These are phyloP conservation scores for Paelopatides confundens DNA, from an alignment of 53 echinoderm and acorn worm species.

Conservation along the genomic window DNA sequence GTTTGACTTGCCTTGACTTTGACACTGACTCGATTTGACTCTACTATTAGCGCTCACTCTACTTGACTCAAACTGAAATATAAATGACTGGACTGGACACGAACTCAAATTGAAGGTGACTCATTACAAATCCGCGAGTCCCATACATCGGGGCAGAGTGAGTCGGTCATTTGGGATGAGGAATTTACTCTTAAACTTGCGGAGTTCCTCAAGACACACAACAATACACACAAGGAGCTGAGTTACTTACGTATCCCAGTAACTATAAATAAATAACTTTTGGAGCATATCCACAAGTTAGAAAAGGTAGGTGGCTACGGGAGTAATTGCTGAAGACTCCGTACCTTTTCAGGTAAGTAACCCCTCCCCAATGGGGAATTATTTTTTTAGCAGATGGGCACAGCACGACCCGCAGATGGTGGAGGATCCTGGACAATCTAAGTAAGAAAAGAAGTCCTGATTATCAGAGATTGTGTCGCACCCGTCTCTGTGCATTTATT, in stretches of 20 bases:
- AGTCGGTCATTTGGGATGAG: not conserved
- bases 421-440: conserved; percentile 29
- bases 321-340: conserved; percentile 7
- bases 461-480: conserved; percentile 49
- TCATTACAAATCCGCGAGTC: too few relatives aligned
- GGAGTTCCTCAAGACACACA: not conserved
- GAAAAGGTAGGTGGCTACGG: not conserved
- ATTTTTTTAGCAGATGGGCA: not conserved
- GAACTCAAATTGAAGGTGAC: too few relatives aligned
- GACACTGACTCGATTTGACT: too few relatives aligned
- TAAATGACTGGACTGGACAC: too few relatives aligned
- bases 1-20: too few relatives aligned
- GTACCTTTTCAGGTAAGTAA: conserved; percentile 61
- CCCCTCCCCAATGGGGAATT: conserved; percentile 59
- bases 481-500: conserved; percentile 20
- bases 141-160: too few relatives aligned
- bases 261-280: not conserved
- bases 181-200: not conserved
- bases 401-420: conserved; percentile 47
- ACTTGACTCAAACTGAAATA: too few relatives aligned
- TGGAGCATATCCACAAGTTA: conserved; percentile 18
- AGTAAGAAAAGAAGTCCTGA: conserved; percentile 43
- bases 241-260: not conserved
- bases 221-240: not conserved
- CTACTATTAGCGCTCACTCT: too few relatives aligned